Percentiles rank a stretch among this genome's conserved stretches.
Conservation (phyloP, 2,797 vertebrate genomes). For the Varecia variegata region DNA sequence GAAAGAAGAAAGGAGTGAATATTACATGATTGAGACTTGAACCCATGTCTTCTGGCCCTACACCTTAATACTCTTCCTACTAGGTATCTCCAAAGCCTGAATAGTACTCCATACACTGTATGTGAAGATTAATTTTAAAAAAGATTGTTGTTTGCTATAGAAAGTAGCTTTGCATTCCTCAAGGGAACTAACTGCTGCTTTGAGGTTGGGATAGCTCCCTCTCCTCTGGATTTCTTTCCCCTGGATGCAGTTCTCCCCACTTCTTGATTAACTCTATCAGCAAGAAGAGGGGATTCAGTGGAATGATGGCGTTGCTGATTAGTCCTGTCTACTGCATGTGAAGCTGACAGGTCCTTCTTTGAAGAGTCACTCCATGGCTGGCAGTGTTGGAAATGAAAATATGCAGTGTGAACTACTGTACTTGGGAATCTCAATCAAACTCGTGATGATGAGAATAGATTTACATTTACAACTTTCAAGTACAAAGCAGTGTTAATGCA, state of each 20-base stretch:
- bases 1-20: background rate
- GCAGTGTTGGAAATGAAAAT: conserved; percentile 47
- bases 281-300: background rate
- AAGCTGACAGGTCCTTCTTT: conserved; percentile 47
- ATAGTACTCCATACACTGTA: background rate
- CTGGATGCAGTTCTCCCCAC: background rate
- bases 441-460: conserved; percentile 27
- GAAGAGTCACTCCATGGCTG: conserved; percentile 50
- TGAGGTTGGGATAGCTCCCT: background rate
- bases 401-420: conserved; percentile 37
- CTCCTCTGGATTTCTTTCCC: background rate
- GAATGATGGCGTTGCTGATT: conserved; percentile 32
- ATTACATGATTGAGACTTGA: background rate
- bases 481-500: conserved; percentile 49
- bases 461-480: conserved; percentile 72
- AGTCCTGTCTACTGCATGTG: background rate
- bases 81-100: background rate
- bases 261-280: conserved; percentile 27
- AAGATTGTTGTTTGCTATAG: background rate
- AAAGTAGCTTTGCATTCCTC: background rate
- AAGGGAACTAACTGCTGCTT: background rate
- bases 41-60: background rate
- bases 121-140: background rate
- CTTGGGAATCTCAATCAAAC: conserved; percentile 59
- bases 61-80: background rate